These are phyloP conservation scores for Lasioglossum lativentre DNA, from an alignment of 2,888 invertebrate species.

Conservation along the genomic window DNA sequence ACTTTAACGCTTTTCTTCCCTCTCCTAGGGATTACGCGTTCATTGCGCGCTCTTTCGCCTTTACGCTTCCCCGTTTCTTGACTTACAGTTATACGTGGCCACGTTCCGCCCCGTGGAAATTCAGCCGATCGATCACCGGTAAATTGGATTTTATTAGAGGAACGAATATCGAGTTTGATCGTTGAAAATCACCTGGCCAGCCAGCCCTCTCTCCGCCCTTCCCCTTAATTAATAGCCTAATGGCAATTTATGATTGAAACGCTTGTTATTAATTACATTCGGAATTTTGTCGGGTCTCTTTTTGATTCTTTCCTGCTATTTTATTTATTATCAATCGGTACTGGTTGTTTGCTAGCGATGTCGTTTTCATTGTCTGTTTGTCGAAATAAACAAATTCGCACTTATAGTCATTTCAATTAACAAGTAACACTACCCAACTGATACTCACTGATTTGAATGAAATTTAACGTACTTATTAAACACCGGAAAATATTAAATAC, in stretches of 20 bases:
- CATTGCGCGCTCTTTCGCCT: constrained; percentile 25
- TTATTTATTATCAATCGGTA: background rate
- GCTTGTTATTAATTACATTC: background rate
- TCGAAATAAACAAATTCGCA: background rate
- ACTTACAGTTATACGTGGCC: constrained; percentile 25
- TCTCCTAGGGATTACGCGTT: constrained; percentile 33
- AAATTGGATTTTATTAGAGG: constrained; percentile 52
- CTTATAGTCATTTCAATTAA: no score
- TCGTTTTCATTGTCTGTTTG: background rate
- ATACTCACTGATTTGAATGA: no score
- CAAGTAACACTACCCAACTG: no score
- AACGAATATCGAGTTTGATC: constrained; percentile 13
- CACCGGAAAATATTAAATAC: no score
- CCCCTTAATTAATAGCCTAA: constrained; percentile 27
- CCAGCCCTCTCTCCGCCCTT: background rate
- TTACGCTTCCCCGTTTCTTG: constrained; percentile 13
- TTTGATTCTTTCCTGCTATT: background rate
- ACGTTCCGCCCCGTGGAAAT: constrained; percentile 29
- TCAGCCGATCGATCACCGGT: constrained; percentile 40
- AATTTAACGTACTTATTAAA: no score
- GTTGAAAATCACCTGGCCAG: background rate
- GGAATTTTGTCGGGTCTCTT: background rate
- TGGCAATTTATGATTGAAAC: background rate
- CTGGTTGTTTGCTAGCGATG: background rate
- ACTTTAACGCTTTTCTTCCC: constrained; percentile 51